These are phyloP conservation scores for Penaeus vannamei DNA, from an alignment of 1,140 invertebrate species.

Conservation along the genomic window DNA sequence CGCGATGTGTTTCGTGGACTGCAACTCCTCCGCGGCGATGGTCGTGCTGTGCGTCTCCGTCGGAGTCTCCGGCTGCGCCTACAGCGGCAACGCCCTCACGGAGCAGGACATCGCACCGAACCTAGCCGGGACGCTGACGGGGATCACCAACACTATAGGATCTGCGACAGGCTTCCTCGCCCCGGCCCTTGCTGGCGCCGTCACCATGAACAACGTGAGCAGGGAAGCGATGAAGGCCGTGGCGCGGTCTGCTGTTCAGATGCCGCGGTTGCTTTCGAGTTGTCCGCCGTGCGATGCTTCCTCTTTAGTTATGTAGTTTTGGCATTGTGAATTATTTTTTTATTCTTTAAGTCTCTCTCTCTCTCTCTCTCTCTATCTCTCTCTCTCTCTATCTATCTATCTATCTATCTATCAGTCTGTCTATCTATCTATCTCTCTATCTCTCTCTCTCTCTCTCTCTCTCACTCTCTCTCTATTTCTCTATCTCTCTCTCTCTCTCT, in stretches of 20 bases:
- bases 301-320: too few relatives aligned
- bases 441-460: too few relatives aligned
- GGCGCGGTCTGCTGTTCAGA: background rate
- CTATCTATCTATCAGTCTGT: too few relatives aligned
- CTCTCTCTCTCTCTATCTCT: too few relatives aligned
- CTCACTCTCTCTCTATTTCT: too few relatives aligned
- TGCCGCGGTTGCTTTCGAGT: background rate
- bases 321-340: too few relatives aligned
- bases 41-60: conserved; percentile 81
- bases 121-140: conserved; percentile 82
- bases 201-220: conserved; percentile 70
- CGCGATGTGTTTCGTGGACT: conserved; percentile 84
- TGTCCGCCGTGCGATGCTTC: background rate
- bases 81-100: conserved; percentile 72
- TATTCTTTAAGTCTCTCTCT: too few relatives aligned
- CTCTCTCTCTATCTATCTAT: too few relatives aligned
- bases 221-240: background rate
- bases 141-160: conserved; percentile 77
- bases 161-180: conserved; percentile 71
- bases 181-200: conserved; percentile 74
- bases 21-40: conserved; percentile 80
- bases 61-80: conserved; percentile 79
- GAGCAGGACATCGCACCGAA: conserved; percentile 84
- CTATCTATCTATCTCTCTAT: too few relatives aligned
- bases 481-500: too few relatives aligned